Evolutionary conservation across 2,888 invertebrate species (phyloP), one percentile per base, ranked within the genome.

Genomic region (Orthosia gracilis): DNA sequence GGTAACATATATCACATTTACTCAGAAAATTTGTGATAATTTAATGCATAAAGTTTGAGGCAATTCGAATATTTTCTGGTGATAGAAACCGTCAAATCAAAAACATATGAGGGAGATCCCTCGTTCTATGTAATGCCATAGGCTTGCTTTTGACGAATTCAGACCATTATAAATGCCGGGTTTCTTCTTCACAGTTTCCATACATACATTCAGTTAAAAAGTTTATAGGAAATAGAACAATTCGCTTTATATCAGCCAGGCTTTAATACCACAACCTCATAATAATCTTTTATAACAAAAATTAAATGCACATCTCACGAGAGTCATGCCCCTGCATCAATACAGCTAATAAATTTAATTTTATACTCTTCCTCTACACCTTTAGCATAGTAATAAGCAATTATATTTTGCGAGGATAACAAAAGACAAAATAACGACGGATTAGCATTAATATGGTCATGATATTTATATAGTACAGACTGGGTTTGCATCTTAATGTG

Each of bases 371-470:
- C 80, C 84, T 76, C 82, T 76, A 74, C 73, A 78, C 78, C 69
- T 75, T 79, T 76, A 81, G 85, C 82, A 88, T 88, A 85, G 79
- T 87, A 87, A 88, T 83, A 78, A 79, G 83, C 88, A 85, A 88
- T 88, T 88, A 85, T 82, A n/a, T 77, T 87, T 88, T 87, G 88
- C 76, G 84, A 83, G 70, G 75, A 74, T 80, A 78, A 82, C 79
- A 84, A 71, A 75, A 83, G 82, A 85, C 86, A 86, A 85, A 87
- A 87, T 83, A 86, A 85, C 69, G 74, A 80, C 80, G 83, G 80
- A 87, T 87, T 87, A 85, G 73, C 87, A 87, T 87, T 85, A 87
- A 87, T 87, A 85, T 85, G 87, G 85, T 78, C 85, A 85, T 87
- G 85, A 87, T 87, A 26, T 26, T 26, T 3, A 26, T 26, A 78